These are phyloP conservation scores for Synanthedon vespiformis DNA, from an alignment of 2,888 invertebrate genomes.

Conservation along the genomic window DNA sequence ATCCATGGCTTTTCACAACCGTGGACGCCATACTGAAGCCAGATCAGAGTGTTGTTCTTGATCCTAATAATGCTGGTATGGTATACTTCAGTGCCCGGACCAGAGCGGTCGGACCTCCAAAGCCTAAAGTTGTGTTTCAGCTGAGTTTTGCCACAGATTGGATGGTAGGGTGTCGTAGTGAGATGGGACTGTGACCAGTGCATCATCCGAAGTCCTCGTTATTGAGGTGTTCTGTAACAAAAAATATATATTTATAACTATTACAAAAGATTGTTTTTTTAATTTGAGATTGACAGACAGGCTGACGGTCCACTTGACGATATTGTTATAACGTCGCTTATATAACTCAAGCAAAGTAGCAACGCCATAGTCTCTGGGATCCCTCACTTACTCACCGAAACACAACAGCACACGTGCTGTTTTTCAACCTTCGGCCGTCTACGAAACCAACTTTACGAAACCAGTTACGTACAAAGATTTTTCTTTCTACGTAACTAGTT, in stretches of 20 bases:
- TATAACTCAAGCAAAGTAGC: too few relatives aligned
- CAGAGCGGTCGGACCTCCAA: constrained; percentile 20
- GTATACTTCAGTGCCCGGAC: constrained; percentile 24
- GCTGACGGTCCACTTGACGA: too few relatives aligned
- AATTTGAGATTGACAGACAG: too few relatives aligned
- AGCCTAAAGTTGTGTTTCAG: constrained; percentile 57
- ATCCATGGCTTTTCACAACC: constrained; percentile 56
- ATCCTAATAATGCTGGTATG: constrained; percentile 41
- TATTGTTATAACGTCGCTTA: too few relatives aligned
- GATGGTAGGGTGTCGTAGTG: constrained; percentile 76
- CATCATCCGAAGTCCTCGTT: constrained; percentile 76
- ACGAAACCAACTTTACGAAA: too few relatives aligned
- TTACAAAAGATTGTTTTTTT: too few relatives aligned
- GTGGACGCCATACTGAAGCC: constrained; percentile 27
- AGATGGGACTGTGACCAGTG: constrained; percentile 79
- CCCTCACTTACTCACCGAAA: too few relatives aligned
- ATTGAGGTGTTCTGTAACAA: constrained; percentile 76
- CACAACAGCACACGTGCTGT: too few relatives aligned
- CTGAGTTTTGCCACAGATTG: constrained; percentile 55
- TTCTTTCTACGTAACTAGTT: too few relatives aligned
- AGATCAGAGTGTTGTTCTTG: constrained; percentile 14
- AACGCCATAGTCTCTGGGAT: too few relatives aligned
- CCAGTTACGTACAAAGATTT: too few relatives aligned
- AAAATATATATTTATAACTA: neutral
- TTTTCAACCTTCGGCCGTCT: too few relatives aligned